Evolutionary conservation across 2,113 vertebrate species (phyloP).

Genomic region (Mola mola): DNA sequence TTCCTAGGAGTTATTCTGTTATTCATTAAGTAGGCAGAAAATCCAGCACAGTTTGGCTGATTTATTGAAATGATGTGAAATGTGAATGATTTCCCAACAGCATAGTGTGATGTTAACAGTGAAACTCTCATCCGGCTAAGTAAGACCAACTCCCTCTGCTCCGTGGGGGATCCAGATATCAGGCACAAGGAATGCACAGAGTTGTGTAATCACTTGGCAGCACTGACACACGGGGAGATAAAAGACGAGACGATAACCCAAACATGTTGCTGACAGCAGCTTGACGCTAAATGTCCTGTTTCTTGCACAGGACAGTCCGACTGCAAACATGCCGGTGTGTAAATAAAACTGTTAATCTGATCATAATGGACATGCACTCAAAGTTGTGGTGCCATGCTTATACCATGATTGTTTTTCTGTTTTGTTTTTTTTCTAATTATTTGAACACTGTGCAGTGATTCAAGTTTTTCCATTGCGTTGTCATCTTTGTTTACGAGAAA

Average conservation of each 20-base stretch:
- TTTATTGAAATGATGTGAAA: conserved; percentile 11
- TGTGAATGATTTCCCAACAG: conserved; percentile 53
- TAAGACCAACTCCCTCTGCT: conserved; percentile 62
- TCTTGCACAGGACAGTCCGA: conserved; percentile 9
- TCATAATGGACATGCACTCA: neutral
- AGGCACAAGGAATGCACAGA: conserved; percentile 70
- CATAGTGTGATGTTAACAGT: conserved; percentile 34
- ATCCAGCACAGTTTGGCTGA: neutral
- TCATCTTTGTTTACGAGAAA: conserved; percentile 2
- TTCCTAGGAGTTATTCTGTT: no score
- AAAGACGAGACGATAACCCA: conserved; percentile 47
- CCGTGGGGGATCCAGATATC: conserved; percentile 74
- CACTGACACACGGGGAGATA: conserved; percentile 18
- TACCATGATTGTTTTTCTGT: neutral
- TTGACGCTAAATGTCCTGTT: conserved; percentile 24
- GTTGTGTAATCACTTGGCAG: conserved; percentile 68
- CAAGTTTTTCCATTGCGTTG: conserved; percentile 10
- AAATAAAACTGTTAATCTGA: conserved; percentile 10
- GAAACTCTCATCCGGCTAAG: conserved; percentile 19
- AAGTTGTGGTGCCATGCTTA: neutral
- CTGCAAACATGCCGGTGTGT: neutral
- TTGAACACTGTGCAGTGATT: conserved; percentile 23
- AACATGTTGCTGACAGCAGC: conserved; percentile 41
- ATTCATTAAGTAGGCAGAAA: no score
- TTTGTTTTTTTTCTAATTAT: conserved; percentile 11